phyloP scores from a whole-genome alignment of 2,888 invertebrate species.

The Rhyacophila evoluta region DNA sequence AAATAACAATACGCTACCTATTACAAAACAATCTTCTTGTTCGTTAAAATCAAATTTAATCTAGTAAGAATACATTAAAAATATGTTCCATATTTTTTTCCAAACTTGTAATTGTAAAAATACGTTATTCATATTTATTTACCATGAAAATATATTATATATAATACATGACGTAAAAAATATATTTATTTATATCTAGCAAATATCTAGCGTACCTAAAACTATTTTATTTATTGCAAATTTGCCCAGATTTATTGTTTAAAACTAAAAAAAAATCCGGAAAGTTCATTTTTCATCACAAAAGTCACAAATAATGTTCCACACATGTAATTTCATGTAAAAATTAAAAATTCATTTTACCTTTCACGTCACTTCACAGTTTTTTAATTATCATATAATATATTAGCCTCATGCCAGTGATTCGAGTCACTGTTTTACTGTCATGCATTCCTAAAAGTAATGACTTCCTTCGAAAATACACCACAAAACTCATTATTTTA shows the following conservation, averaged over 20 bases:
- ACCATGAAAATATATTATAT: no score
- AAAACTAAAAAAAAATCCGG: conserved; percentile 51
- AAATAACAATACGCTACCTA: no score
- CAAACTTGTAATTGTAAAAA: no score
- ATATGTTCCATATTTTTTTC: no score
- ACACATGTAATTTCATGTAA: neutral
- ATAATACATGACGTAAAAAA: neutral
- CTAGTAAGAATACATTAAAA: no score
- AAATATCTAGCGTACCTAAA: conserved; percentile 47
- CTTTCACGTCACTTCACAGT: neutral
- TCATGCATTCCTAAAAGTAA: neutral
- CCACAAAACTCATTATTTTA: neutral
- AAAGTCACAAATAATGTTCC: conserved; percentile 4
- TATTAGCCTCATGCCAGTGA: neutral
- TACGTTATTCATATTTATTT: no score
- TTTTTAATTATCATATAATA: neutral
- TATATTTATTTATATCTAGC: neutral
- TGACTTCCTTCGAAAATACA: neutral
- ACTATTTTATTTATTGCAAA: conserved; percentile 53
- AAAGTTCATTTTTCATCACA: conserved; percentile 31
- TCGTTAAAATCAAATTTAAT: no score
- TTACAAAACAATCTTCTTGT: no score
- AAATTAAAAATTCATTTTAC: neutral
- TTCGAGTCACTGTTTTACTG: neutral
- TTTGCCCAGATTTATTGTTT: conserved; percentile 53